Evolutionary conservation across 2,888 invertebrate genomes (phyloP), one percentile per base, ranked within the genome.

Genomic region (Ceramica pisi): DNA sequence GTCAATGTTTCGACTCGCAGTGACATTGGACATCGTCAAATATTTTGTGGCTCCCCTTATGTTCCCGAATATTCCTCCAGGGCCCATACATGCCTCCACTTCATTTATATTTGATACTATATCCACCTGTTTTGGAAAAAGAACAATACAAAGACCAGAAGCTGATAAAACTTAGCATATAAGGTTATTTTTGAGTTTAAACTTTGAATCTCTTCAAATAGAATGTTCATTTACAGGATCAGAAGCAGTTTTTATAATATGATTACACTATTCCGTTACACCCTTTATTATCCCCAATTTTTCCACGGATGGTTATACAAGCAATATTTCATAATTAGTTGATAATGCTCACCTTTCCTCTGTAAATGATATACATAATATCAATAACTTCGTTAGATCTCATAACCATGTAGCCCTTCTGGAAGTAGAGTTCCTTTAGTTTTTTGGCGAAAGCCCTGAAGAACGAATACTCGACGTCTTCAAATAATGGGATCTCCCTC

Each of bases 381-480:
- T 86, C 90, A 71, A 94, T 92, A 69, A 96, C 95, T 86, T 96
- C 96, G 63, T 96, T 94, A 1, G 93, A 86, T 82, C 92, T 91
- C 83, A 94, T 92, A 56, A 96, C 92, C 92, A 95, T 92, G 67
- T 95, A 94, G 3, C 96, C 95, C 78, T 96, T 96, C 83, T 95
- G 95, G 76, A 92, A 95, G 80, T 96, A 96, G 23, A 87, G 85
- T 81, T 96, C 95, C 51, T 86, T 89, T 9, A 96, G 88, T 82
- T 95, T 94, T 85, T 96, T 96, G 0, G 96, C 96, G 74, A 96
- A 93, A 6, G 96, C 95, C 87, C 96, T 92, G 79, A 96, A 96
- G 90, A 96, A 96, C 0, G 96, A 95, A 80, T 92, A 92, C 67
- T 96, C 96, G 0, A 96, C 94, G 73, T 94, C 92, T 86, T 96